Evolutionary conservation across 2,113 vertebrate species (phyloP).

Genomic region (Periophthalmus modestus): DNA sequence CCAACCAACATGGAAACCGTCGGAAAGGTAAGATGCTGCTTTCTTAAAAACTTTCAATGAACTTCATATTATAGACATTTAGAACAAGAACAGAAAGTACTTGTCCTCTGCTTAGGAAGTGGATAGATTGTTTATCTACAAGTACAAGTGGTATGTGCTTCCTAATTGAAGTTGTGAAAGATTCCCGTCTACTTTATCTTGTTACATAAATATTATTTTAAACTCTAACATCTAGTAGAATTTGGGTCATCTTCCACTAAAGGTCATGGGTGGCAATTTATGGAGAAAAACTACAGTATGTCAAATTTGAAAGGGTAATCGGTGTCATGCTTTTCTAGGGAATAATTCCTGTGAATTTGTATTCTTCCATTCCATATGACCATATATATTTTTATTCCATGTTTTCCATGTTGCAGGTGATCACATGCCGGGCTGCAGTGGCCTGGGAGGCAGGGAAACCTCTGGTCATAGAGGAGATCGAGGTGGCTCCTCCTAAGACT

Average conservation of each 20-base stretch:
- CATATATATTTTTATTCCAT: too few relatives aligned
- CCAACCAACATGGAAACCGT: conserved; percentile 59
- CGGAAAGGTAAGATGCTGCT: conserved; percentile 55
- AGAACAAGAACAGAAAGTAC: not conserved
- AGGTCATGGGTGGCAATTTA: not conserved
- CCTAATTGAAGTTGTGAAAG: not conserved
- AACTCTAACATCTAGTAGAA: not conserved
- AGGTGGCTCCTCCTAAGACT: conserved; percentile 77
- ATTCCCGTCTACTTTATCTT: not conserved
- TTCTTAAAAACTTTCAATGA: not conserved
- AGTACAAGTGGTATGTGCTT: not conserved
- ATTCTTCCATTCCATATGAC: too few relatives aligned
- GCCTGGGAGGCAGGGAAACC: conserved; percentile 78
- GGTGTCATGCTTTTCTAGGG: too few relatives aligned
- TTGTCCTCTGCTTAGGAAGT: not conserved
- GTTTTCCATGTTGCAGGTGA: conserved; percentile 62
- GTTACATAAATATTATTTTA: not conserved
- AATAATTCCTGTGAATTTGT: too few relatives aligned
- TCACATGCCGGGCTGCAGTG: conserved; percentile 78
- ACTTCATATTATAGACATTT: not conserved
- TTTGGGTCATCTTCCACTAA: not conserved
- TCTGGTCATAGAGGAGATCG: conserved; percentile 74
- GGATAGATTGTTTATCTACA: not conserved
- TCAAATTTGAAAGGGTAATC: too few relatives aligned
- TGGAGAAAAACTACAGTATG: not conserved